These are phyloP conservation scores for Lophius americanus DNA, from an alignment of 2,797 vertebrate species.

Conservation along the genomic window DNA sequence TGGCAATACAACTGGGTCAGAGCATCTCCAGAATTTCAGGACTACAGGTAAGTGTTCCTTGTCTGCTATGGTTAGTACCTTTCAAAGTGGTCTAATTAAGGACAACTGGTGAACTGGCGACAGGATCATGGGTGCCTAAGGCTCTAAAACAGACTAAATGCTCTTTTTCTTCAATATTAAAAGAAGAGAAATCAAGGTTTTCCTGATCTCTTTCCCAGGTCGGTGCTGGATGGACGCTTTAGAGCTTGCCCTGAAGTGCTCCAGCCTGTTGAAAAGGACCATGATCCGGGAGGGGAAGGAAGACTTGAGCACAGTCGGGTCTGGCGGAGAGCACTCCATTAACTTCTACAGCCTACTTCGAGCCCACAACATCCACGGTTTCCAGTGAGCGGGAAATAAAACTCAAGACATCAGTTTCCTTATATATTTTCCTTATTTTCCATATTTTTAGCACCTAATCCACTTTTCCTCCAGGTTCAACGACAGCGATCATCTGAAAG, in stretches of 20 bases:
- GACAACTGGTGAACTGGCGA: too few species aligned
- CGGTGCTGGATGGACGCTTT: conserved; percentile 99
- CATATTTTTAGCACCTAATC: not conserved
- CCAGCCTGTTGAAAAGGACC: conserved; percentile 94
- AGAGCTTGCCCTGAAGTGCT: conserved; percentile 97
- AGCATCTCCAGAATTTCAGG: too few species aligned
- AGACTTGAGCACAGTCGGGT: conserved; percentile 79
- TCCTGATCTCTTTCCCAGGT: conserved; percentile 73
- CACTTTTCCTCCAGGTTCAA: conserved; percentile 83
- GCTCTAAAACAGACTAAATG: not conserved
- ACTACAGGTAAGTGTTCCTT: too few species aligned
- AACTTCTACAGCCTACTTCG: conserved; percentile 94
- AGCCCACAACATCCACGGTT: conserved; percentile 92
- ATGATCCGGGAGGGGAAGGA: conserved; percentile 99
- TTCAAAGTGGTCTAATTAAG: too few species aligned
- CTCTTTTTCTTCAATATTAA: not conserved
- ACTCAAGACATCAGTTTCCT: not conserved
- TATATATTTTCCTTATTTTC: not conserved
- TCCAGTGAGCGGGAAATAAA: conserved; percentile 85
- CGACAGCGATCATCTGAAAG: conserved; percentile 95
- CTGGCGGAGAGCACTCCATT: conserved; percentile 86
- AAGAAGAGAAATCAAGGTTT: not conserved
- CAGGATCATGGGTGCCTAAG: too few species aligned
- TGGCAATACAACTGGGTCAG: too few species aligned
- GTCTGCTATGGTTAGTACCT: too few species aligned